A percentile compares a stretch with the other conserved stretches of the same genome.
Conservation (phyloP, 2,113 vertebrate species). For the Lophochroa leadbeateri region DNA sequence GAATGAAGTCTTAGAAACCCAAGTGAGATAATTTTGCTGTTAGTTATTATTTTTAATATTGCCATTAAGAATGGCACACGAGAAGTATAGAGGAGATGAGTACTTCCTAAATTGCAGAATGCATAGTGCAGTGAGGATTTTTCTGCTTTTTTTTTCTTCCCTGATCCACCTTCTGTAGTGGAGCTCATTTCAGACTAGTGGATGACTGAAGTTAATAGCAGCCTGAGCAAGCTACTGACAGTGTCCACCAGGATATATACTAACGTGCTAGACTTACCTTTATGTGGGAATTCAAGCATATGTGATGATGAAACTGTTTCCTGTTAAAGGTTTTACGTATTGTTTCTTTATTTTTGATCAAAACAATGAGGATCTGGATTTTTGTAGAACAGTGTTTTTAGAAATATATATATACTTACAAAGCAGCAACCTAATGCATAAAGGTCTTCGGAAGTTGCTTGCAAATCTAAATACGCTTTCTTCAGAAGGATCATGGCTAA, state of each 20-base stretch:
- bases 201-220: not conserved
- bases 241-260: not conserved
- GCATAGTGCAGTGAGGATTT: not conserved
- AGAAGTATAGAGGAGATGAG: not conserved
- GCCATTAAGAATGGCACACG: not conserved
- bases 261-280: not conserved
- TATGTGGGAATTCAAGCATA: not conserved
- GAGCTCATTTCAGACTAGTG: not conserved
- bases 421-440: not conserved
- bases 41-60: not conserved
- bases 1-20: not conserved
- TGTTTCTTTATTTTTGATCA: not conserved
- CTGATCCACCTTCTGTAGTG: not conserved
- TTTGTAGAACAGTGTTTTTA: not conserved
- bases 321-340: not conserved
- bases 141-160: not conserved
- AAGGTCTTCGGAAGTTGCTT: not conserved
- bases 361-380: not conserved
- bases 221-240: not conserved
- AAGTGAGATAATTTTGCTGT: not conserved
- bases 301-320: not conserved
- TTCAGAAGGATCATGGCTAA: not conserved
- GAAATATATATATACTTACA: not conserved
- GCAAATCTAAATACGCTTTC: not conserved
- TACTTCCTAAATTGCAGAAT: not conserved